Evolutionary conservation across 2,888 invertebrate genomes (phyloP).

Genomic region (Campoletis raptor): DNA sequence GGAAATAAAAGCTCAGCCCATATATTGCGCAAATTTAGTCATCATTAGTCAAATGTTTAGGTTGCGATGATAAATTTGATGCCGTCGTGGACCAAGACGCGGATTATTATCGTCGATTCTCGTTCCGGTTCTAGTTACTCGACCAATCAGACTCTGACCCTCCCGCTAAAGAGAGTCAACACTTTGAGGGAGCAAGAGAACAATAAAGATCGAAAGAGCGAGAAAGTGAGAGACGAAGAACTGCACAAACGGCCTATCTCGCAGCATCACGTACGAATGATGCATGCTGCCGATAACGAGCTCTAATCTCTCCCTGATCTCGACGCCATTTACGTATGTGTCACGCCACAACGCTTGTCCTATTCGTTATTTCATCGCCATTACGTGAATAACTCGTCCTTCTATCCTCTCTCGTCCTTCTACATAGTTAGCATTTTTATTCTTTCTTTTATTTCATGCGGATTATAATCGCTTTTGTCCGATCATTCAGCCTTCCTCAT

Average conservation of each 20-base stretch:
- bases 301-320: conserved; percentile 68
- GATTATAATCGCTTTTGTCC: conserved; percentile 37
- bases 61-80: not conserved
- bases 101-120: conserved; percentile 67
- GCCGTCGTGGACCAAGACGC: conserved; percentile 16
- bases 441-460: not conserved
- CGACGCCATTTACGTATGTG: conserved; percentile 39
- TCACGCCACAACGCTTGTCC: conserved; percentile 28
- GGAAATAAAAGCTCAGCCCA: conserved; percentile 4
- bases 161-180: conserved; percentile 10
- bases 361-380: conserved; percentile 39
- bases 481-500: not conserved
- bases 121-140: conserved; percentile 67
- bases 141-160: conserved; percentile 74
- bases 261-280: conserved; percentile 69
- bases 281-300: conserved; percentile 69
- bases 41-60: conserved; percentile 39
- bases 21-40: conserved; percentile 41
- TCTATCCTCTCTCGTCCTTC: conserved; percentile 29
- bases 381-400: conserved; percentile 31
- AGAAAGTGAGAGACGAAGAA: conserved; percentile 8
- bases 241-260: conserved; percentile 41
- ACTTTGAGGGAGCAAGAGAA: not conserved
- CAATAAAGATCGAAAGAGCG: conserved; percentile 1
- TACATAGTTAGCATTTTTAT: conserved; percentile 13